A percentile compares a stretch with the other conserved stretches of the same genome.
These are phyloP conservation scores for Molossus alvarezi DNA, from an alignment of 2,797 vertebrate genomes.

Conservation along the genomic window DNA sequence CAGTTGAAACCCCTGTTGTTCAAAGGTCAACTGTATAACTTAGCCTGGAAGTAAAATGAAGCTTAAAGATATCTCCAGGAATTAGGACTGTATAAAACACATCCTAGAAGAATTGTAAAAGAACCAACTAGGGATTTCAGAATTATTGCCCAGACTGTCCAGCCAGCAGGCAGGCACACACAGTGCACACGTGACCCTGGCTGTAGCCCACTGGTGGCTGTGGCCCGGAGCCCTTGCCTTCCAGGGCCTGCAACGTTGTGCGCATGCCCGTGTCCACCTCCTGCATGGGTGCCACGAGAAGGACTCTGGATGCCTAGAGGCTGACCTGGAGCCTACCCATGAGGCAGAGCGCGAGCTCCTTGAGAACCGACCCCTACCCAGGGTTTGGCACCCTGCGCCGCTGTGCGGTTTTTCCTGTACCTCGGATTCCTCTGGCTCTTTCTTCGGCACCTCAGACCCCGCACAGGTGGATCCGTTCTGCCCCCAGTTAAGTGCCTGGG, in stretches of 20 bases:
- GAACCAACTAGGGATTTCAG: not conserved
- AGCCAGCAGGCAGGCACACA: not conserved
- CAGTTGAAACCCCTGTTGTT: not conserved
- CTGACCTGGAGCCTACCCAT: not conserved
- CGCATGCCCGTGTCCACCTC: accelerated
- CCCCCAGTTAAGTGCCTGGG: not conserved
- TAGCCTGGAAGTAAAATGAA: constrained; percentile 6
- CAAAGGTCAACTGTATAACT: not conserved
- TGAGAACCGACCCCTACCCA: not conserved
- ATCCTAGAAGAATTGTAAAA: constrained; percentile 10
- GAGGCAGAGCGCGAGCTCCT: not conserved
- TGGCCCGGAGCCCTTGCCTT: too few species aligned
- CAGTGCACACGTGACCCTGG: too few species aligned
- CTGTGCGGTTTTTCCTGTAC: not conserved
- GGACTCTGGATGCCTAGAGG: accelerated
- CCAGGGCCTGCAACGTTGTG: too few species aligned
- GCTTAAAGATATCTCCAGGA: constrained; percentile 49
- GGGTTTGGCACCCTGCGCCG: accelerated
- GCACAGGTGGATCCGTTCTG: not conserved
- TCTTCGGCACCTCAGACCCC: not conserved
- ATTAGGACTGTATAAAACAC: not conserved
- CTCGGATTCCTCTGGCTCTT: not conserved
- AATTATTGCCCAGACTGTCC: not conserved
- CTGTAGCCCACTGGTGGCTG: accelerated
- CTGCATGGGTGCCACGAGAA: not conserved